phyloP scores from a whole-genome alignment of 2,113 vertebrate species.

The Noctilio leporinus region DNA sequence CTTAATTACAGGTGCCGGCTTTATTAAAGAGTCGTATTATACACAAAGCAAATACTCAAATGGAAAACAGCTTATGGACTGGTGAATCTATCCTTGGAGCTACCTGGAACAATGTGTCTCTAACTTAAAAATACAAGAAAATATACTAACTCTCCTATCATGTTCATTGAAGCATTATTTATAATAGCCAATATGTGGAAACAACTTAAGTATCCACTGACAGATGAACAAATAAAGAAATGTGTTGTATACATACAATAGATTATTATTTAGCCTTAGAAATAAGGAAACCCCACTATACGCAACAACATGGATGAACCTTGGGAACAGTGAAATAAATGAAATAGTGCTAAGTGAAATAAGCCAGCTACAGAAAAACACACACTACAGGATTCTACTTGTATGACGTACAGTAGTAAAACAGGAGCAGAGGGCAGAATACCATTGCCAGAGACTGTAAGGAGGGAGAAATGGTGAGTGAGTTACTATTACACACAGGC shows the following conservation, averaged over 20 bases:
- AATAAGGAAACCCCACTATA: not conserved
- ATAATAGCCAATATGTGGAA: not conserved
- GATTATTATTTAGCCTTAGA: not conserved
- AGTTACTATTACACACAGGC: not conserved
- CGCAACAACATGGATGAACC: not conserved
- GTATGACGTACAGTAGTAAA: not conserved
- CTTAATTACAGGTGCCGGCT: not conserved
- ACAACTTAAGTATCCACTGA: not conserved
- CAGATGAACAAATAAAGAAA: not conserved
- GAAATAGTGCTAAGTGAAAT: not conserved
- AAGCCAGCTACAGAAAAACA: not conserved
- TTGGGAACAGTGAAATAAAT: not conserved
- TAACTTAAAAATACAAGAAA: not conserved
- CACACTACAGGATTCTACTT: not conserved
- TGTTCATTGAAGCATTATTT: not conserved
- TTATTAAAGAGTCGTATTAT: not conserved
- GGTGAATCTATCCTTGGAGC: not conserved
- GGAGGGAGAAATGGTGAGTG: not conserved
- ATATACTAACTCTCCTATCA: not conserved
- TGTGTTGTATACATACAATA: not conserved
- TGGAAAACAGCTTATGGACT: not conserved
- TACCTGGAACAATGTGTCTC: not conserved
- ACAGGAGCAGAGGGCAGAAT: not conserved
- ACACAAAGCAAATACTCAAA: not conserved
- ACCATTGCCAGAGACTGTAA: not conserved